Evolutionary conservation across 2,113 vertebrate genomes (phyloP), one percentile per base, ranked within the genome.

Genomic region (Platichthys flesus): DNA sequence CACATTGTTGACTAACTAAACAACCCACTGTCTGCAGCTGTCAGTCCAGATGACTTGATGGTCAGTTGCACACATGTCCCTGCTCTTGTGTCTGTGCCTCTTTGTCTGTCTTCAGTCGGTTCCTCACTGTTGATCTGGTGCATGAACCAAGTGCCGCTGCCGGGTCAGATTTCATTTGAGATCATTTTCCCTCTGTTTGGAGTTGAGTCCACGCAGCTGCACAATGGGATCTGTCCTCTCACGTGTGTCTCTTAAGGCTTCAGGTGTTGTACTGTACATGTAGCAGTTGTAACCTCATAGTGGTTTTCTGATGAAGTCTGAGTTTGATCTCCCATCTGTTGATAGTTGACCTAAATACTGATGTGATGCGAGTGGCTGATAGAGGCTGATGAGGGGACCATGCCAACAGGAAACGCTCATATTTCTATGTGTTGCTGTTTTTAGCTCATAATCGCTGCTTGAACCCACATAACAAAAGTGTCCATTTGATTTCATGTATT

Each of bases 51-150:
- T 15, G 13, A 24, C 70, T 61, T 9, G 2, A 52, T 42, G 78
- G 83, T 78, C 83, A 79, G 37, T 59, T 37, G 37, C 73, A 78
- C 40, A 28, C 28, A 31, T 6, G 28, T 31, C 28, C 5, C 28
- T 31, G 28, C 28, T 31, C 28, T 7, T 7, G 28, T 42, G 73
- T 67, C 68, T 74, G 63, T 13, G 13, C 20, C 26, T 40, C 47
- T 77, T 61, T 77, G 12, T 65, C 1, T 45, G 10, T 8, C 37
- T 45, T 68, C 28, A 31, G 5, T 31, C 28, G 23, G 23, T 20
- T 66, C 24, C 28, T 7, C 8, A 9, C 4, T 20, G 51, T 63
- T 9, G 21, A n/a, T 54, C 20, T 54, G 20, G 21, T 49, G 47
- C 47, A 49, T 49, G 15, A 49, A 49, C 18, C 14, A 49, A 49